These are phyloP conservation scores for Spodoptera litura DNA, from an alignment of 1,140 invertebrate species.

Conservation along the genomic window DNA sequence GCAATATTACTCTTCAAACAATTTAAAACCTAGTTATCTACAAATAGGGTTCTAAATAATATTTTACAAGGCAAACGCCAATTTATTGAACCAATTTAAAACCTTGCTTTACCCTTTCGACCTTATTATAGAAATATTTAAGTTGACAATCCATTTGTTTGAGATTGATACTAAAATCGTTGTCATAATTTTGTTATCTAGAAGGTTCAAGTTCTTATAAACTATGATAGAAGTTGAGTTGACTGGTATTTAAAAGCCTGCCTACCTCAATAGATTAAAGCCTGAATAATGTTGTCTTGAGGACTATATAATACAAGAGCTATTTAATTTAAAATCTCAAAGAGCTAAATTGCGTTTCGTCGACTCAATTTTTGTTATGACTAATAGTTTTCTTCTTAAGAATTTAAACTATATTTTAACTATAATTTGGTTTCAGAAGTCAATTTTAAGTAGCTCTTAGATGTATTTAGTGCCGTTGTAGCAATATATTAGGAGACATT, in stretches of 20 bases:
- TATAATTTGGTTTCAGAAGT: no score
- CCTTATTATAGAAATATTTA: background rate
- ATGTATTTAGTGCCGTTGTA: no score
- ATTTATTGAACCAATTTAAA: background rate
- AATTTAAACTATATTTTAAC: no score
- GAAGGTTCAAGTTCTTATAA: background rate
- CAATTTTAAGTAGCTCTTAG: background rate
- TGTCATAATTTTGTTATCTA: constrained; percentile 7
- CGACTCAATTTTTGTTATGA: background rate
- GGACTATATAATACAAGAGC: background rate
- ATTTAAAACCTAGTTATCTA: background rate
- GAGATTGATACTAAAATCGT: background rate
- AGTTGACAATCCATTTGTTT: background rate
- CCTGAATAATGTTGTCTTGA: background rate
- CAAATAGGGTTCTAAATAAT: constrained; percentile 4
- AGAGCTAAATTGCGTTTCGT: background rate
- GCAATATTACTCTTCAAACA: no score
- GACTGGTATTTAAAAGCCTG: background rate
- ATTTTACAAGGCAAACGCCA: background rate
- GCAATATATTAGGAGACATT: background rate
- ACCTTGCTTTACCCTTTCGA: background rate
- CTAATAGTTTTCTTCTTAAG: background rate
- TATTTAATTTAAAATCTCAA: constrained; percentile 13
- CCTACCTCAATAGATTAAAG: background rate
- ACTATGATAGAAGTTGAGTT: background rate